Base-by-base conservation (phyloP, 2,113 vertebrate genomes). In the Excalfactoria chinensis region DNA sequence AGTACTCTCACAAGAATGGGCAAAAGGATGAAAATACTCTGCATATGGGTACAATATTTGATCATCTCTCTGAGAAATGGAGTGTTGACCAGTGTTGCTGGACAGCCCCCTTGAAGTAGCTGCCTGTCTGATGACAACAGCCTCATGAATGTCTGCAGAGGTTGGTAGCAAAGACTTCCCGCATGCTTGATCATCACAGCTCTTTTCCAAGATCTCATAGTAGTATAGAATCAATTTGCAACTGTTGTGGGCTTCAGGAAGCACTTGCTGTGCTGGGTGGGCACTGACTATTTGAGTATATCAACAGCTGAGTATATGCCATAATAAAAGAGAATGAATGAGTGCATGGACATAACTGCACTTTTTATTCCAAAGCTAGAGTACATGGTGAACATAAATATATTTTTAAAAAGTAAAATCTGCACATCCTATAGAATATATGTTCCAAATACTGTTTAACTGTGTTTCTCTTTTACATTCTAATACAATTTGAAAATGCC, bases 341-440 rank as follows among this genome's bases (percentile, higher is more conserved):
- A 5, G 18, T 2, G 0, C 17, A 14, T 2, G 3, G 35, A 3
- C 20, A 8, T 40, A 79, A 79, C 49, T 3, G 7, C 14, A 6
- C 8, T 7, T 69, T 75, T 43, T 60, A 25, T 43, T 69, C 16
- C 7, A 30, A 69, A 30, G 5, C 3, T 8, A 30, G 72, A 35
- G 23, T 35, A 44, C 7, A 25, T 1, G 11, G 4, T 14, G 19
- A 89, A 12, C 11, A 4, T 15, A 13, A 35, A 35, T 59, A 59
- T 9, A 13, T 23, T 59, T 59, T 40, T 41, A 12, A 55, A 26
- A 28, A 58, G 0, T 2, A 51, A 13, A 63, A 40, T 69, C 19
- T 79, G 15, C 67, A 64, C 71, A 51, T 68, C 25, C 44, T 44
- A 0, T 34, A 20, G 5, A 60, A n/a, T 20, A 2, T 74, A 6